Evolutionary conservation across 2,113 vertebrate genomes (phyloP).

Genomic region (Patagioenas fasciata): DNA sequence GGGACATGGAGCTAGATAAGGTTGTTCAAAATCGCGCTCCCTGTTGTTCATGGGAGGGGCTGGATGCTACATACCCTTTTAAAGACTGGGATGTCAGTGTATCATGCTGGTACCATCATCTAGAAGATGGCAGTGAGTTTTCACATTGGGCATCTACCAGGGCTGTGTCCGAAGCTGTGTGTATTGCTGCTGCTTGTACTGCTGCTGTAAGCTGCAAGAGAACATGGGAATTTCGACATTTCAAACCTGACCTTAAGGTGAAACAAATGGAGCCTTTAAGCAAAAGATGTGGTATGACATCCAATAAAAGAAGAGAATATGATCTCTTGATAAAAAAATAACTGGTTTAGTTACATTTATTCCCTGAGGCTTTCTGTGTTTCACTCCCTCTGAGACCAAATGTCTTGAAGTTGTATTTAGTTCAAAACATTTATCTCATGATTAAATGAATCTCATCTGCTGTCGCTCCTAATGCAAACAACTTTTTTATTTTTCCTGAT

Average conservation of each 20-base stretch:
- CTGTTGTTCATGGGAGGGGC: neutral
- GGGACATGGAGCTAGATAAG: neutral
- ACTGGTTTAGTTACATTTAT: neutral
- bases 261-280: neutral
- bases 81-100: neutral
- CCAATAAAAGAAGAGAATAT: neutral
- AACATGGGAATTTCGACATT: neutral
- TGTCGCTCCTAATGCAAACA: neutral
- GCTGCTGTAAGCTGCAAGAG: neutral
- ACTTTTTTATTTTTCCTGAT: neutral
- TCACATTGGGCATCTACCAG: neutral
- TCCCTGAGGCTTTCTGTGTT: neutral
- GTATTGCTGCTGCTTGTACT: neutral
- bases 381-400: neutral
- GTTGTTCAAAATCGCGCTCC: neutral
- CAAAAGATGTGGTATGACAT: accelerated
- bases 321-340: neutral
- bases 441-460: conserved; percentile 7
- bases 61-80: neutral
- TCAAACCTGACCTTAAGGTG: neutral
- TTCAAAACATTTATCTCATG: neutral
- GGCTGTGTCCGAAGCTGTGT: neutral
- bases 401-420: neutral
- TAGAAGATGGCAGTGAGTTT: neutral
- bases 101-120: neutral